Conservation (phyloP, 2,888 invertebrate genomes). For the Chironomus tentans region DNA sequence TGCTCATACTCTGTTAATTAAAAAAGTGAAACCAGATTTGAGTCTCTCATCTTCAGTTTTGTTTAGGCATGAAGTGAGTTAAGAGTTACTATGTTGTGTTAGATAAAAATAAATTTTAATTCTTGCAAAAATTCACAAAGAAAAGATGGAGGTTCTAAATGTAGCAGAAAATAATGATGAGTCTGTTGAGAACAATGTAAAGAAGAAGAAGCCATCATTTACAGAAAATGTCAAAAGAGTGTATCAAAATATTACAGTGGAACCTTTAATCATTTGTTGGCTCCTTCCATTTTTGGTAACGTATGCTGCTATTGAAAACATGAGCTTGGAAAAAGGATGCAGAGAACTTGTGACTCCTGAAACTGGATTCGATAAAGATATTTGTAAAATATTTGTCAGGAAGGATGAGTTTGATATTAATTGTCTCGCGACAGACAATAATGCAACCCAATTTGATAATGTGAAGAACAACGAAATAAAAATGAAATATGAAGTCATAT, state of each 20-base stretch:
- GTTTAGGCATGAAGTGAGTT: background rate
- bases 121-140: too few species aligned
- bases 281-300: constrained; percentile 29
- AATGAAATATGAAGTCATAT: background rate
- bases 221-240: background rate
- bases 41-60: background rate
- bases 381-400: constrained; percentile 10
- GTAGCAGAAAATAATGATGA: too few species aligned
- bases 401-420: constrained; percentile 9
- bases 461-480: background rate
- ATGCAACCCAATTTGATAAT: background rate
- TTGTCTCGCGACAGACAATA: background rate
- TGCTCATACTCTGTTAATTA: background rate
- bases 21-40: background rate
- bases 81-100: background rate
- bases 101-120: background rate
- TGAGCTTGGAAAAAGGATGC: constrained; percentile 37
- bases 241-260: constrained; percentile 31
- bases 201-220: background rate
- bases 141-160: too few species aligned
- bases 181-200: too few species aligned
- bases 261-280: constrained; percentile 39
- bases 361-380: constrained; percentile 1
- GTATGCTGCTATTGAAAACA: constrained; percentile 37
- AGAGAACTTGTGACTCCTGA: background rate